phyloP scores from a whole-genome alignment of 2,888 invertebrate genomes.

The Scrobipalpa costella region DNA sequence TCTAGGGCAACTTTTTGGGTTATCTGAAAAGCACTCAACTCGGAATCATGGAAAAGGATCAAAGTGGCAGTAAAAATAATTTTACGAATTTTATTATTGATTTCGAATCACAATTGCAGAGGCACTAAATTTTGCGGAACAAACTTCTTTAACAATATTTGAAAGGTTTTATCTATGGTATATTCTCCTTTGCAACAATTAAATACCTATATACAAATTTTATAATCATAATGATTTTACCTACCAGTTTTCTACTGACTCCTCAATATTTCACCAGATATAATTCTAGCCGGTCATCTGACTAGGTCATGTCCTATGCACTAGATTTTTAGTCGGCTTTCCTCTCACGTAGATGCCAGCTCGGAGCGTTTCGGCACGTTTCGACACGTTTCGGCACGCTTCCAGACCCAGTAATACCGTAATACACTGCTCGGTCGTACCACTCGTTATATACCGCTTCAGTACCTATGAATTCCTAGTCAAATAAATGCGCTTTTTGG shows the following conservation, averaged over 20 bases:
- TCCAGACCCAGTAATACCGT: constrained; percentile 24
- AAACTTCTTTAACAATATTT: too few species aligned
- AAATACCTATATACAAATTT: too few species aligned
- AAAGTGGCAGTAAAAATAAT: not conserved
- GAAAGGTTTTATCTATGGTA: too few species aligned
- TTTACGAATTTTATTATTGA: too few species aligned
- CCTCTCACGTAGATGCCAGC: constrained; percentile 40
- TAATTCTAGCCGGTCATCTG: not conserved
- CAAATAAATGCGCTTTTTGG: not conserved
- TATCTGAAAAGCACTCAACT: not conserved
- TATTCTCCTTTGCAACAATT: too few species aligned
- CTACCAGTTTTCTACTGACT: too few species aligned
- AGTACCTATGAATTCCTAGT: not conserved
- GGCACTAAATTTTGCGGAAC: too few species aligned
- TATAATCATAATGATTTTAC: too few species aligned
- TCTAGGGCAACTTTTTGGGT: not conserved
- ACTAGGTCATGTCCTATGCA: not conserved
- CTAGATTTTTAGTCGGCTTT: constrained; percentile 32
- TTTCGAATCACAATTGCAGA: too few species aligned
- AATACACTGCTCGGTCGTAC: constrained; percentile 21
- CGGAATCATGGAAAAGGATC: not conserved
- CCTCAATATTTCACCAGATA: not conserved
- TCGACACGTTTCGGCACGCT: constrained; percentile 16
- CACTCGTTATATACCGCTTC: constrained; percentile 20
- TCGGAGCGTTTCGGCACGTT: constrained; percentile 18